phyloP scores from a whole-genome alignment of 1,140 invertebrate genomes.

The Paralvinella palmiformis region DNA sequence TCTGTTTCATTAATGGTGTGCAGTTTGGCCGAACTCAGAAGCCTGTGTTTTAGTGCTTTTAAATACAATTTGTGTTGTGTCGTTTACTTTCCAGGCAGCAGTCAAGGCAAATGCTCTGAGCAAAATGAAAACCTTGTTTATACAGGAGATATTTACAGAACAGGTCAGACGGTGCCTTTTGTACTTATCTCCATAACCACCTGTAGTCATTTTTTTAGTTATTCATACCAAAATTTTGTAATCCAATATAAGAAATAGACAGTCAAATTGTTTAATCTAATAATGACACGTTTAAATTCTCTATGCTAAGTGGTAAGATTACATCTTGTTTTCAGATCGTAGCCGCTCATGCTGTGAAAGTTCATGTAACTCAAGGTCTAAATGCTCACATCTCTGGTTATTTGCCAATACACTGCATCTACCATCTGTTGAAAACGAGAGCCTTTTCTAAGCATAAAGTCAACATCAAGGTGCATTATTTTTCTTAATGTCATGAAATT shows the following conservation, averaged over 20 bases:
- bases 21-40: not conserved
- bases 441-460: constrained; percentile 93
- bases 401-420: constrained; percentile 94
- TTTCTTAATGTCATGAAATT: not conserved
- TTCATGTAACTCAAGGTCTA: constrained; percentile 84
- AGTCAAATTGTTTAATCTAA: too few species aligned
- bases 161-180: constrained; percentile 57
- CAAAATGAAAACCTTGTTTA: constrained; percentile 90
- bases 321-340: constrained; percentile 63
- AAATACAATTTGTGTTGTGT: not conserved
- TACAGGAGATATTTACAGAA: constrained; percentile 94
- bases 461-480: constrained; percentile 39
- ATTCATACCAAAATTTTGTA: too few species aligned
- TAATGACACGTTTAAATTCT: too few species aligned
- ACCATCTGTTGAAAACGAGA: constrained; percentile 87
- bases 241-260: too few species aligned
- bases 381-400: constrained; percentile 86
- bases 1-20: not conserved
- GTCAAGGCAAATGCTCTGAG: constrained; percentile 85
- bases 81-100: constrained; percentile 43
- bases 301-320: too few species aligned
- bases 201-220: not conserved
- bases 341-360: constrained; percentile 88
- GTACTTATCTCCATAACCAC: constrained; percentile 7
- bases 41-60: not conserved